Percentiles rank a stretch among this genome's conserved stretches.
These are phyloP conservation scores for Drosophila parthenogenetica DNA, from an alignment of 2,888 invertebrate genomes.

Conservation along the genomic window DNA sequence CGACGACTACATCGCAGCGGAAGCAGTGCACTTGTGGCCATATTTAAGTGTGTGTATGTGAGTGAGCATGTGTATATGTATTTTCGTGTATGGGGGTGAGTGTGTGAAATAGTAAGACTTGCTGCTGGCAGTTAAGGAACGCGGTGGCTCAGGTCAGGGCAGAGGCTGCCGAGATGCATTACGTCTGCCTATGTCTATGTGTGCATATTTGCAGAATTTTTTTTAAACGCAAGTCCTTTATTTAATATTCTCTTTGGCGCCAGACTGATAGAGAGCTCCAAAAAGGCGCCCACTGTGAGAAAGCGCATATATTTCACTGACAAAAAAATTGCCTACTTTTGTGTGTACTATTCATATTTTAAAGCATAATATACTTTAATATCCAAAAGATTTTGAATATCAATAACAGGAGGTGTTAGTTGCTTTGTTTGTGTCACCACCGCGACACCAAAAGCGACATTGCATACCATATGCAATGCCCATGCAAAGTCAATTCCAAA, in stretches of 20 bases:
- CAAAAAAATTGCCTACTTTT: conserved; percentile 58
- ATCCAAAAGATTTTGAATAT: background rate
- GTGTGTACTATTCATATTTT: conserved; percentile 1
- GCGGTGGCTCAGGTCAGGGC: conserved; percentile 78
- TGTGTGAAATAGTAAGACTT: conserved; percentile 22
- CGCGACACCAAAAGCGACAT: background rate
- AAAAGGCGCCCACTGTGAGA: conserved; percentile 34
- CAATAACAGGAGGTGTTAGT: background rate
- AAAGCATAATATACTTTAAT: conserved; percentile 1
- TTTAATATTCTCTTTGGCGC: conserved; percentile 26
- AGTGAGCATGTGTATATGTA: conserved; percentile 10
- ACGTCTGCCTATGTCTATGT: background rate
- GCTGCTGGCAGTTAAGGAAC: conserved; percentile 75
- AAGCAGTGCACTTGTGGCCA: conserved; percentile 46
- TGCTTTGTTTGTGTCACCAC: conserved; percentile 1
- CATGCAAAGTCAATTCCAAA: conserved; percentile 30
- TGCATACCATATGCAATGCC: conserved; percentile 2
- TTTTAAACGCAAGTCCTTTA: conserved; percentile 21
- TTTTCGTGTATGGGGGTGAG: conserved; percentile 11
- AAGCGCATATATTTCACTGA: background rate
- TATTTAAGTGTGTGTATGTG: conserved; percentile 19
- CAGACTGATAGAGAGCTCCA: conserved; percentile 72
- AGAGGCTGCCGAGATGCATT: conserved; percentile 71
- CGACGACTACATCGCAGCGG: conserved; percentile 55
- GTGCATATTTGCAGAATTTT: conserved; percentile 29